Base-by-base conservation (phyloP, 2,797 vertebrate species). In the Miichthys miiuy region DNA sequence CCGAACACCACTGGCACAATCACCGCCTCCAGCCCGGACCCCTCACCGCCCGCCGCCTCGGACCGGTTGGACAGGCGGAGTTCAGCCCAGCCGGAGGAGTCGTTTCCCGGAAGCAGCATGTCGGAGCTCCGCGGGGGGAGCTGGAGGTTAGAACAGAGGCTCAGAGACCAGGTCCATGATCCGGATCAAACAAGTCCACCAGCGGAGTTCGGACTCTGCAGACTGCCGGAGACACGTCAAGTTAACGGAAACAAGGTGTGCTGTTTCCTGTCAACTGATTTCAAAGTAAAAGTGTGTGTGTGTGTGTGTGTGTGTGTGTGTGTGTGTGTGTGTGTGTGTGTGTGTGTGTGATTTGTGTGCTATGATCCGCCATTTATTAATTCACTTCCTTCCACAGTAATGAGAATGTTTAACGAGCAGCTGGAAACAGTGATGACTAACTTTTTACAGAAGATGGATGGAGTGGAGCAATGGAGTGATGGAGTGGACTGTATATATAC, bases 1-100 rank as follows among this genome's bases (percentile, higher is more conserved):
- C 95, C 96, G 50, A 97, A 97, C 46, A 96, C 81, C 20, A 95
- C 89, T 0, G 96, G 96, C 14, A 97, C 96, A 1, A 96, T 87
- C 81, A 96, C 93, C 6, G 91, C 94, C 88, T 96, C 95, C 0
- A 91, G 87, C 0, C 87, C 80, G 7, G 81, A 12, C 14, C 23
- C 42, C 42, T 13, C 67, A 8, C 92, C 91, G 0, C 81, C 79
- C 41, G 63, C 75, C 4, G 80, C 83, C n/a, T 17, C 61, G 0
- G 87, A 83, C 23, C 50, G 34, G 80, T 87, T 83, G 9, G n/a
- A 21, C 46, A 16, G 51, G 17, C 5, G 8, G 17, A 47, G 18
- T 1, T 55, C 61, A 7, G 46, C 1, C 77, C 71, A 34, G 11
- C 30, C 2, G 11, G 10, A 72, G 54, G 89, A 86, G 6, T 48